Percentiles rank a stretch among this genome's conserved stretches.
Evolutionary conservation across 2,797 vertebrate genomes (phyloP).

Genomic region (Galaxias olidus): DNA sequence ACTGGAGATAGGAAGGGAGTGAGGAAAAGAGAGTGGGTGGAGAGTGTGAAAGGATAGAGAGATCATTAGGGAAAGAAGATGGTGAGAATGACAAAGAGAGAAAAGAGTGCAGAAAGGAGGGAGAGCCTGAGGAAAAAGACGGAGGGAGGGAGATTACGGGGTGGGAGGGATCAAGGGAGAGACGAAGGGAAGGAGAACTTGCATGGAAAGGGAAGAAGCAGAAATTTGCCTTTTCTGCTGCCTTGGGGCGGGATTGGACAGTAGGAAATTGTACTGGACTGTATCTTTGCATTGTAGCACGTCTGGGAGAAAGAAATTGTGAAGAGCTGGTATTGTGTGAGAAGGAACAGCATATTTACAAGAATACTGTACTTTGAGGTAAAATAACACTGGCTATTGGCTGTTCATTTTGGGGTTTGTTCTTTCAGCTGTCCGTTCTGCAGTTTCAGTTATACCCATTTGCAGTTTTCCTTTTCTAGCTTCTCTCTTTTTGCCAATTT

Average conservation of each 20-base stretch:
- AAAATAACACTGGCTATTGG: too few species aligned
- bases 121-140: background rate
- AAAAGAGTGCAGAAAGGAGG: background rate
- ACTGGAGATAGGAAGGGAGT: conserved; percentile 14
- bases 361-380: conserved; percentile 58
- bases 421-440: too few species aligned
- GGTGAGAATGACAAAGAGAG: conserved; percentile 8
- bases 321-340: conserved; percentile 69
- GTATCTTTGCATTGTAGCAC: conserved; percentile 72
- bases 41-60: conserved; percentile 37
- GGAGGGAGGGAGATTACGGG: background rate
- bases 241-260: conserved; percentile 63
- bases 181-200: conserved; percentile 17
- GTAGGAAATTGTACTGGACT: conserved; percentile 67
- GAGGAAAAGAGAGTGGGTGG: conserved; percentile 45
- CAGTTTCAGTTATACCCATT: too few species aligned
- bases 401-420: too few species aligned
- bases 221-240: conserved; percentile 85
- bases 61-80: conserved; percentile 48
- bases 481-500: too few species aligned
- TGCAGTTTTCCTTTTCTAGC: too few species aligned
- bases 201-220: conserved; percentile 64
- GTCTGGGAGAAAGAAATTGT: conserved; percentile 69
- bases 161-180: conserved; percentile 15
- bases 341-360: conserved; percentile 69